Evolutionary conservation across 92 coral and sea anemone species (phyloP), one percentile per base, ranked within the genome.

Genomic region (Paragorgia papillata): DNA sequence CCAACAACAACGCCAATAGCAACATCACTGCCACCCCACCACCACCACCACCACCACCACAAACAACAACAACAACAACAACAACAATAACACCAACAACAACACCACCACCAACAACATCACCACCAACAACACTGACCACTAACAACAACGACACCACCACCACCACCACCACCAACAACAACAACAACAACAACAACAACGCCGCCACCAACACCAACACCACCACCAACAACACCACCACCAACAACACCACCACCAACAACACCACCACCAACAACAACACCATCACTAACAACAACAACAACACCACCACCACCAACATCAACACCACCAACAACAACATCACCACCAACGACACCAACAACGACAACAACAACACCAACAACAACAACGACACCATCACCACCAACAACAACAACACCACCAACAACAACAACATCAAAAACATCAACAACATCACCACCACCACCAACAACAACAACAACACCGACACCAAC

Each of bases 141-240:
- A 27, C 80, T 87, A 91, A 56, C 25, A 76, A 80, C 0, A 91
- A 57, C 21, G 88, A 70, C 97, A 92, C 89, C 90, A 89, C 97
- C 94, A 91, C n/a, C n/a, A n/a, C n/a, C n/a, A n/a, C n/a, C n/a
- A n/a, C n/a, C n/a, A 46, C 7, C 53, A 46, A 46, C 53, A 46
- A 46, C n/a, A 46, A 46, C 53, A 46, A 46, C n/a, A 46, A 46
- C 53, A 46, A 15, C 53, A 46, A 46, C 53, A 46, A 46, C n/a
- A n/a, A 46, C 53, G 15, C 12, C 14, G 15, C 7, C 53, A 46
- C 7, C 53, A 15, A 46, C 53, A 15, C 7, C 53, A 2, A 46
- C 53, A 15, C 7, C 53, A 2, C 7, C 53, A 46, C 7, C 53
- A 6, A 46, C 53, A 46, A 46, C 53, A 46, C 7, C 53, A 46